A percentile compares a stretch with the other conserved stretches of the same genome.
Evolutionary conservation across 2,888 invertebrate species (phyloP).

Genomic region (Leptopilina drosophilae): DNA sequence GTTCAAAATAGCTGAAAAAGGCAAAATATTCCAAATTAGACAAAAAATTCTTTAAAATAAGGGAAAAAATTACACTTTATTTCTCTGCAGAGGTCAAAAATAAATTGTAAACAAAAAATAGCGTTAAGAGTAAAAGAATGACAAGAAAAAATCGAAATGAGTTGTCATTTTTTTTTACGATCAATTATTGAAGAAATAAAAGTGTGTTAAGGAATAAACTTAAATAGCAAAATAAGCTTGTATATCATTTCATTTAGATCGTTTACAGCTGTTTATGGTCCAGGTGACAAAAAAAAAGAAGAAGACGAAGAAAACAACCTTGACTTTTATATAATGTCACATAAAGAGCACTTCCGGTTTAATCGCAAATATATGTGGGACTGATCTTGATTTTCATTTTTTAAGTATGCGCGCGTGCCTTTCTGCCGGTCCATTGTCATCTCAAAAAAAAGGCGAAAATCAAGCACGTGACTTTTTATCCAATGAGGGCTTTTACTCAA

Average conservation of each 20-base stretch:
- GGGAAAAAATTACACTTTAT: no score
- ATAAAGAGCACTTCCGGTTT: conserved; percentile 31
- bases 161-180: neutral
- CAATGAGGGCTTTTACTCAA: conserved; percentile 15
- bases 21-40: no score
- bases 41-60: no score
- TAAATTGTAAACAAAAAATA: no score
- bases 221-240: neutral
- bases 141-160: neutral
- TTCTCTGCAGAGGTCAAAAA: no score
- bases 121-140: no score
- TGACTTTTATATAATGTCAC: conserved; percentile 23
- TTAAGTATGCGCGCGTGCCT: conserved; percentile 23
- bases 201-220: neutral
- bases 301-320: neutral
- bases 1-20: no score
- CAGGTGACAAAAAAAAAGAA: conserved; percentile 12
- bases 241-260: conserved; percentile 26
- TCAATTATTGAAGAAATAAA: neutral
- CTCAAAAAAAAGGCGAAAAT: conserved; percentile 19
- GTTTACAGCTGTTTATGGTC: conserved; percentile 32
- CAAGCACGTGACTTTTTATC: conserved; percentile 38
- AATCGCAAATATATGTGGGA: conserved; percentile 10
- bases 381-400: conserved; percentile 22
- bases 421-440: neutral